Conservation (phyloP, 1,140 invertebrate species). For the Ceratina japonica region DNA sequence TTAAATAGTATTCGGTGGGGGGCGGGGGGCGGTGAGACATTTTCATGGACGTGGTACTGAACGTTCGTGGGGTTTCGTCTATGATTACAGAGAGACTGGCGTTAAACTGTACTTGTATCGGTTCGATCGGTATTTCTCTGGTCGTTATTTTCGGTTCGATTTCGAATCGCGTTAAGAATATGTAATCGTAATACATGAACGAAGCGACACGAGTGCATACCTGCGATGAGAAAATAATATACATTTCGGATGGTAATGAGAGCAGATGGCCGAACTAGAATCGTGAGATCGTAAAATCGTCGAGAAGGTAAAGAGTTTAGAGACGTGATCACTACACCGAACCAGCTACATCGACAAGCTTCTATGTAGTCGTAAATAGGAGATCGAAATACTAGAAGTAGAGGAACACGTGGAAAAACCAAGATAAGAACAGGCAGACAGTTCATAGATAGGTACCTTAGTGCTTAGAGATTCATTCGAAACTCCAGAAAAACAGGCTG, state of each 20-base stretch:
- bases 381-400: slow-evolving; percentile 56
- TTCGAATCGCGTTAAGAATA: not conserved
- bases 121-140: slow-evolving; percentile 10
- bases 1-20: slow-evolving; percentile 24
- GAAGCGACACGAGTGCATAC: slow-evolving; percentile 5
- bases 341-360: slow-evolving; percentile 70
- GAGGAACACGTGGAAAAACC: slow-evolving; percentile 58
- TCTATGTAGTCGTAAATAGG: slow-evolving; percentile 62
- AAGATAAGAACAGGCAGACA: slow-evolving; percentile 76
- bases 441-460: slow-evolving; percentile 79
- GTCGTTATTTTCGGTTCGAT: not conserved
- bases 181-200: slow-evolving; percentile 34
- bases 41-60: not conserved
- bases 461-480: slow-evolving; percentile 80
- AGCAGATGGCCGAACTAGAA: slow-evolving; percentile 37
- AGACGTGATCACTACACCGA: slow-evolving; percentile 42
- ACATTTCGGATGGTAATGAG: slow-evolving; percentile 57
- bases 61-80: not conserved
- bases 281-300: slow-evolving; percentile 48
- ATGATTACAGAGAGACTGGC: not conserved
- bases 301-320: slow-evolving; percentile 52
- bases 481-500: slow-evolving; percentile 84
- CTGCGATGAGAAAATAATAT: slow-evolving; percentile 47
- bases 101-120: not conserved
- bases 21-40: slow-evolving; percentile 12